Evolutionary conservation across 2,888 invertebrate genomes (phyloP).

Genomic region (Eilema caniola): DNA sequence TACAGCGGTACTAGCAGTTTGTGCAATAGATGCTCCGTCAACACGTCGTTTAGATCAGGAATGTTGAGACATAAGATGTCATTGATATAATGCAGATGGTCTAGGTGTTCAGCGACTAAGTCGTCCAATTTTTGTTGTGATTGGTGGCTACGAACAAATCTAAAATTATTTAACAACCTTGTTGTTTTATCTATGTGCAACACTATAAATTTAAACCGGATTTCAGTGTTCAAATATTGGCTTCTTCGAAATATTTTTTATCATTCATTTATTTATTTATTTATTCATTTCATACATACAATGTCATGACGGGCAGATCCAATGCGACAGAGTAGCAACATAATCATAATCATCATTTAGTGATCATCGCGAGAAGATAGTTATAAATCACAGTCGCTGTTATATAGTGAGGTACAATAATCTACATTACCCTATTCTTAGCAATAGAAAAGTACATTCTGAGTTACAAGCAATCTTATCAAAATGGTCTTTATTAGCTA

Average conservation of each 20-base stretch:
- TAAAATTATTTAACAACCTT: conserved; percentile 4
- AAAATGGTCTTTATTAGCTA: conserved; percentile 1
- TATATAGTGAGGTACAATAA: too few relatives aligned
- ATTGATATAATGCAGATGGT: conserved; percentile 98
- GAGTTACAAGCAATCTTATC: too few relatives aligned
- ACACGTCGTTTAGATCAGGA: conserved; percentile 96
- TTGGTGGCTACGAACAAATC: conserved; percentile 91
- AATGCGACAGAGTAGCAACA: too few relatives aligned
- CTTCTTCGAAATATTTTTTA: background rate
- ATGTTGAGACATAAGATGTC: conserved; percentile 98
- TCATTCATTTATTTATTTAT: background rate
- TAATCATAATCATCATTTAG: too few relatives aligned
- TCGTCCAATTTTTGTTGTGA: conserved; percentile 96
- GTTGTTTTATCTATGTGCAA: background rate
- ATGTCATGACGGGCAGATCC: too few relatives aligned
- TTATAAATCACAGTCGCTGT: too few relatives aligned
- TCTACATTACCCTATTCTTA: too few relatives aligned
- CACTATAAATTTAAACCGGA: background rate
- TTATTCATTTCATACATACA: too few relatives aligned
- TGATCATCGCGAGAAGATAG: too few relatives aligned
- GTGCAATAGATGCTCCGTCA: conserved; percentile 97
- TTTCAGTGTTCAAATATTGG: background rate
- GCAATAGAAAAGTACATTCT: background rate
- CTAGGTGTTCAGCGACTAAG: conserved; percentile 98
- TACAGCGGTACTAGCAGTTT: conserved; percentile 97